Base-by-base conservation (phyloP, 2,888 invertebrate genomes). In the Nomada fucata region DNA sequence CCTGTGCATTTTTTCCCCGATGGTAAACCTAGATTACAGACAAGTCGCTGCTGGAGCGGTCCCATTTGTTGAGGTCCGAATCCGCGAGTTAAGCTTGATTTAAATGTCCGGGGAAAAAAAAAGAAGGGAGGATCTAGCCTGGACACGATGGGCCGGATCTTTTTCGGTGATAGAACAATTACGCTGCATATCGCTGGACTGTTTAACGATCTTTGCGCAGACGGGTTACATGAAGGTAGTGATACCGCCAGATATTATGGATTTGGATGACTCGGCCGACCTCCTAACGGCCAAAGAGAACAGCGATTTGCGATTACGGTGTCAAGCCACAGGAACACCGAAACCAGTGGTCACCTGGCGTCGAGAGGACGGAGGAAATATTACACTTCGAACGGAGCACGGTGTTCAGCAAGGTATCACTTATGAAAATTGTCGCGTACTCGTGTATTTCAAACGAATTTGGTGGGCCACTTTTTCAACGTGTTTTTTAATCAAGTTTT, bases 191-290 rank as follows among this genome's bases (percentile, higher is more conserved):
- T 36, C 5, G 36, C 36, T 36, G 36, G 36, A 36, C 7, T 36
- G 36, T 36, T 36, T 85, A 75, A 81, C 76, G 71, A 76, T 79
- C 68, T 79, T 76, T 85, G 64, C 70, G 61, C 75, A 98, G 98
- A 97, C 97, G 95, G 98, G 98, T 82, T 96, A 96, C 91, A 95
- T 98, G 91, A 96, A 97, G 92, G 98, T 98, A 85, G 97, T 97
- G 82, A 97, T 97, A 90, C 97, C 98, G 15, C 98, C 98, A 70
- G 97, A 98, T 94, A 97, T 98, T 88, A 95, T 97, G 87, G 97
- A 97, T 94, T 78, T 85, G 67, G 88, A 90, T 55, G 89, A 89
- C 23, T 96, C 97, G 76, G 96, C 96, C 87, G 97, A 97, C 90
- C 96, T 96, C 64, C 96, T 97, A 87, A 96, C 97, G 55, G 96